Evolutionary conservation across 2,113 vertebrate species (phyloP).

Genomic region (Centrocercus urophasianus): DNA sequence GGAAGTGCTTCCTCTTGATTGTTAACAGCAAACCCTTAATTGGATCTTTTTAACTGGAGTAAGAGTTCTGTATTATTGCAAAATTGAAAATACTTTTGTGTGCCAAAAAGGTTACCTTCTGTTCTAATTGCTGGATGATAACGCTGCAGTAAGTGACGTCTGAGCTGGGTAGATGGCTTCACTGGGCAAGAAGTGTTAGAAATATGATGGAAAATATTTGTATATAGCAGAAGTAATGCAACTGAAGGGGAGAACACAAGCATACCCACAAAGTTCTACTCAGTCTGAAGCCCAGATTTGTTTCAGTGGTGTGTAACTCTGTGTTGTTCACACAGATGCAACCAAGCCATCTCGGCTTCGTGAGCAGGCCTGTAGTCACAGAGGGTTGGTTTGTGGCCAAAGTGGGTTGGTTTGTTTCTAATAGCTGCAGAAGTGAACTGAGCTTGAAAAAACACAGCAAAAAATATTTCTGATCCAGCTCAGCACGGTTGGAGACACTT

Average conservation of each 20-base stretch:
- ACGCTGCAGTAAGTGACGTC: neutral
- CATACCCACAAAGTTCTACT: neutral
- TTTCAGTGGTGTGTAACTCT: neutral
- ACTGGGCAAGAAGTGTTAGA: neutral
- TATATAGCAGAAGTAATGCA: neutral
- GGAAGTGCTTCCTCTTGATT: neutral
- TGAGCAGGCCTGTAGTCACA: neutral
- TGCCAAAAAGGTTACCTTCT: neutral
- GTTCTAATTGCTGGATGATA: neutral
- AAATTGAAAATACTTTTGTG: neutral
- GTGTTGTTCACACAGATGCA: neutral
- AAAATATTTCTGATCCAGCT: neutral
- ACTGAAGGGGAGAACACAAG: neutral
- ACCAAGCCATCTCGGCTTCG: neutral
- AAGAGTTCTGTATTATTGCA: neutral
- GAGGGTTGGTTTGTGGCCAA: no score
- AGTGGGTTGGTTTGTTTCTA: neutral
- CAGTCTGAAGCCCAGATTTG: neutral
- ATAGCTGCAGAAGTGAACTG: neutral
- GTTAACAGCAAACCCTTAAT: neutral
- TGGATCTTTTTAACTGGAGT: neutral
- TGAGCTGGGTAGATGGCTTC: neutral
- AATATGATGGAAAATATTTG: neutral
- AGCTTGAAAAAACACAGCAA: neutral
- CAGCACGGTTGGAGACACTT: neutral